A percentile compares a stretch with the other conserved stretches of the same genome.
Conservation (phyloP, 2,113 vertebrate genomes). For the Crotalus tigris region DNA sequence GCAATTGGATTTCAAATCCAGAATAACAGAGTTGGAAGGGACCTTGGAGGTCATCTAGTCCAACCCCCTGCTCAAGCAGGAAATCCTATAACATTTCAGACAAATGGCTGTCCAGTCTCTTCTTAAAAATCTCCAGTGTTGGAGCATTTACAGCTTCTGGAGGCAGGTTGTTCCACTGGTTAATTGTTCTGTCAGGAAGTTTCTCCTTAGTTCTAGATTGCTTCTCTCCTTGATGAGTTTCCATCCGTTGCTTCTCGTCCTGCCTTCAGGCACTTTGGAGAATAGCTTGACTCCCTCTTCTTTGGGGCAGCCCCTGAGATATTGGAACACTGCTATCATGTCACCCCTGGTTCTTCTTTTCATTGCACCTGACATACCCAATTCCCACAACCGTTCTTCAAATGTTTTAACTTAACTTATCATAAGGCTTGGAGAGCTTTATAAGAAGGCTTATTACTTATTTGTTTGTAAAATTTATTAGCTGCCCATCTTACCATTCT, state of each 20-base stretch:
- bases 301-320: neutral
- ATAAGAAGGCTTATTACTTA: no score
- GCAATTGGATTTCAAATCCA: neutral
- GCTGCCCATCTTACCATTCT: no score
- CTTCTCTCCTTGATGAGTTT: neutral
- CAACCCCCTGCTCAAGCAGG: neutral
- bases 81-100: neutral
- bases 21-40: neutral
- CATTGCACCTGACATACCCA: neutral
- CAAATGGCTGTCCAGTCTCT: neutral
- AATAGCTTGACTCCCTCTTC: neutral
- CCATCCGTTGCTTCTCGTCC: neutral
- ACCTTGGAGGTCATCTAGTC: neutral
- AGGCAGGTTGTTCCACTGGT: neutral
- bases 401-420: neutral
- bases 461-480: no score
- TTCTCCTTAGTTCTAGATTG: neutral
- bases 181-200: neutral
- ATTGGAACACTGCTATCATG: neutral
- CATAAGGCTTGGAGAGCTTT: no score
- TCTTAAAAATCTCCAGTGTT: neutral
- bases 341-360: neutral
- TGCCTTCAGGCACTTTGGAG: neutral
- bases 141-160: fast-evolving
- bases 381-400: neutral